Evolutionary conservation across 2,797 vertebrate genomes (phyloP), one percentile per base, ranked within the genome.

Genomic region (Knipowitschia caucasica): DNA sequence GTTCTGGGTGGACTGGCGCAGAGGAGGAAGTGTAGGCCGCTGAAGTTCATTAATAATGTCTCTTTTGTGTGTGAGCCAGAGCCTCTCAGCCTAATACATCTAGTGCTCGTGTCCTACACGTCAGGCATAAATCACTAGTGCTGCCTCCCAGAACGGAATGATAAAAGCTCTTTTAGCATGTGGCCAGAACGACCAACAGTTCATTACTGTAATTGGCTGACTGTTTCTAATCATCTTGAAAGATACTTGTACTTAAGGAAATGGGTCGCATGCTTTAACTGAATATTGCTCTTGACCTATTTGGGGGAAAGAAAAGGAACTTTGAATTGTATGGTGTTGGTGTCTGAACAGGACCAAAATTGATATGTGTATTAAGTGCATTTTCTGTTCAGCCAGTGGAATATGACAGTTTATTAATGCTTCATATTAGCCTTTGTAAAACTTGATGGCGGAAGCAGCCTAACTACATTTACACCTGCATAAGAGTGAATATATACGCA

Each of bases 171-270:
- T 55, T 71, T 53, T 17, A 56, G 69, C 54, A 18, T 42, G 46
- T 52, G 63, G 53, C 64, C 56, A 12, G 47, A 65, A 59, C 3
- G 46, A 59, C 75, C 50, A 75, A 72, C 63, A 57, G 71, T 86
- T 86, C 75, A 86, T 89, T 84, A 85, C 51, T 65, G 54, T 84
- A 81, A 87, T 83, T 83, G 77, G 49, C 81, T 84, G 71, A 72
- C 72, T 75, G 66, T 72, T 80, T 81, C 59, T 78, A 84, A 87
- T 85, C 77, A 70, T 43, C 52, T 65, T 39, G 47, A 78, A 60
- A 70, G 54, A 76, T 73, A 56, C 81, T 74, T 76, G 57, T 66
- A 26, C 42, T 20, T 42, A 40, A 50, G 20, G 10, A 51, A 68
- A 61, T 58, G 56, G 49, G 66, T 66, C 56, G 47, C 10, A 33